Conservation (phyloP, 2,888 invertebrate genomes). For the Mesorhabditis spiculigera region DNA sequence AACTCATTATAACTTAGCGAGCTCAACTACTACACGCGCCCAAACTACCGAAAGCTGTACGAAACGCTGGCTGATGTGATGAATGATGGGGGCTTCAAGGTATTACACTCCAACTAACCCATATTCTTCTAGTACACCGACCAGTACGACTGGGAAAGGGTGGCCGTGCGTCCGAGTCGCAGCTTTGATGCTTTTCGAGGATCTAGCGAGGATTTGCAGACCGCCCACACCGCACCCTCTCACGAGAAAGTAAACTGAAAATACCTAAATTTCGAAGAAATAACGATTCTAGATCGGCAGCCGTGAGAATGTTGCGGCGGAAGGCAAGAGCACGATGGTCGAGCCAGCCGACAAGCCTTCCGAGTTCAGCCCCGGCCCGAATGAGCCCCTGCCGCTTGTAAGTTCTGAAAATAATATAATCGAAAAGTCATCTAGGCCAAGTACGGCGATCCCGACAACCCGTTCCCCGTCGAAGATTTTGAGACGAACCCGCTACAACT, state of each 20-base stretch:
- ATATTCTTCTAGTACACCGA: slow-evolving; percentile 16
- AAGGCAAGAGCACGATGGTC: no score
- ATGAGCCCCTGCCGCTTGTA: neutral
- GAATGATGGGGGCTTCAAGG: neutral
- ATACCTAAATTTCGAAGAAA: neutral
- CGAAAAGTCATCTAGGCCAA: neutral
- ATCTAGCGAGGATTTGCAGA: slow-evolving; percentile 3
- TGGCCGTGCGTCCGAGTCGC: neutral
- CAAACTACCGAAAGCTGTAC: neutral
- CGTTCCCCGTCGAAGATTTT: slow-evolving; percentile 15
- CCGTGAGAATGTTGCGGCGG: neutral
- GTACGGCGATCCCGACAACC: slow-evolving; percentile 6
- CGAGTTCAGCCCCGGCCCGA: slow-evolving; percentile 3
- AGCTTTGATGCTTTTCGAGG: neutral
- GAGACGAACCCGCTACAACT: slow-evolving; percentile 8
- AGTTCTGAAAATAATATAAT: neutral
- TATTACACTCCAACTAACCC: slow-evolving; percentile 13
- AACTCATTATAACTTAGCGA: slow-evolving; percentile 6
- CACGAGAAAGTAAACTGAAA: neutral
- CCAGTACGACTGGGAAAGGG: slow-evolving; percentile 28
- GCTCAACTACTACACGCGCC: slow-evolving; percentile 6
- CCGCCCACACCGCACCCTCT: neutral
- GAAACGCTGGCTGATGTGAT: neutral
- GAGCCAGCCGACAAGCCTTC: no score
- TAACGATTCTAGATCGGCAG: neutral